Conservation (phyloP, 2,797 vertebrate genomes). For the Cheirogaleus major region DNA sequence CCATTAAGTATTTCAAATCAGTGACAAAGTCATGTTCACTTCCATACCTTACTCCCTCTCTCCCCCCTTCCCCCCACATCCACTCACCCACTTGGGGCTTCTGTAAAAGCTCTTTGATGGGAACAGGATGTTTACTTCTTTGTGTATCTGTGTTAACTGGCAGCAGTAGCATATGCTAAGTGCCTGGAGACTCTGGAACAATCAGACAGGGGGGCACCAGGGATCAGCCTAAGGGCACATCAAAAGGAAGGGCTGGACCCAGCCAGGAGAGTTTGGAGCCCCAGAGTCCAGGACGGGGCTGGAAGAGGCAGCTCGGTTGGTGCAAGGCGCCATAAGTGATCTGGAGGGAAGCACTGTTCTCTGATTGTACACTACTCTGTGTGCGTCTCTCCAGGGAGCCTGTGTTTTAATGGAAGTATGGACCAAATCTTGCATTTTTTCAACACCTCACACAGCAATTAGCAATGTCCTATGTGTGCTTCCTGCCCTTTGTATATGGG, state of each 20-base stretch:
- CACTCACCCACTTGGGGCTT: background rate
- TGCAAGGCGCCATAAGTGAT: background rate
- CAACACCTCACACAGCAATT: background rate
- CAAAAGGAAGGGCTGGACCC: background rate
- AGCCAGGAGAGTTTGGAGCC: background rate
- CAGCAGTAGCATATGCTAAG: slow-evolving; percentile 41
- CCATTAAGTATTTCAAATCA: background rate
- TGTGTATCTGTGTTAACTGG: slow-evolving; percentile 56
- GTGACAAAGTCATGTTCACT: background rate
- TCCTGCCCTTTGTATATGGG: background rate
- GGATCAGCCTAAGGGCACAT: slow-evolving; percentile 7
- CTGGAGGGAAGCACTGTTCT: background rate
- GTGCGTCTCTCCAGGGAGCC: background rate
- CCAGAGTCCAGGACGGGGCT: background rate
- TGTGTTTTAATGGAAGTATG: background rate
- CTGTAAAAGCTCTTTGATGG: background rate
- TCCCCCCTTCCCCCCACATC: background rate
- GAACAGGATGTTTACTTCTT: slow-evolving; percentile 58
- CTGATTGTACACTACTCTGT: background rate
- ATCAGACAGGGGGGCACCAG: slow-evolving; percentile 50
- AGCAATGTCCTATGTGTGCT: background rate
- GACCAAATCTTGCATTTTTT: background rate
- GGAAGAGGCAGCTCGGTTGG: background rate
- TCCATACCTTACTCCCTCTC: background rate
- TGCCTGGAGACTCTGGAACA: slow-evolving; percentile 27